phyloP scores from a whole-genome alignment of 2,113 vertebrate genomes.

The Laticauda colubrina region DNA sequence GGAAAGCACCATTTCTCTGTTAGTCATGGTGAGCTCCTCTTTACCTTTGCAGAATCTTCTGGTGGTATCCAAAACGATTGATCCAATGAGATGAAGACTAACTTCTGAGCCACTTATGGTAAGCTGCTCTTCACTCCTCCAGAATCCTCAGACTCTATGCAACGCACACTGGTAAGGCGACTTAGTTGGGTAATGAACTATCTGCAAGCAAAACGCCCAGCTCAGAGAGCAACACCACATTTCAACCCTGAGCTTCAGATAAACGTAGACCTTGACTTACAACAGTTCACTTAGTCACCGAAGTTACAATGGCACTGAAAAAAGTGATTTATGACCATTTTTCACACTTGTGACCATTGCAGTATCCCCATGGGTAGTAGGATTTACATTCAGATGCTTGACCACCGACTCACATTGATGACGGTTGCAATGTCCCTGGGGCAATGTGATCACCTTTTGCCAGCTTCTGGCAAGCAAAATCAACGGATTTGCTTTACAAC shows the following conservation, averaged over 20 bases:
- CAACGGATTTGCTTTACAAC: neutral
- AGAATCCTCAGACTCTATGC: neutral
- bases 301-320: neutral
- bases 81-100: neutral
- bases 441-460: neutral
- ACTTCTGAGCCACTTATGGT: neutral
- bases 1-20: neutral
- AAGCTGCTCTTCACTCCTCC: neutral
- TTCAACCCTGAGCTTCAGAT: neutral
- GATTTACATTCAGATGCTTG: neutral
- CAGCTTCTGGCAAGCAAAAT: neutral
- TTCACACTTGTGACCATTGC: neutral
- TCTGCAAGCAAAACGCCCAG: neutral
- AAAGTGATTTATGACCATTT: neutral
- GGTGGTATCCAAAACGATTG: neutral
- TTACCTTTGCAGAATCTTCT: neutral
- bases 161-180: neutral
- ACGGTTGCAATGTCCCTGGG: neutral
- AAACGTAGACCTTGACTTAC: neutral
- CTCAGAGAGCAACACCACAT: neutral
- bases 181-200: neutral
- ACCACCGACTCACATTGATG: neutral
- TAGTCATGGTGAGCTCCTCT: neutral
- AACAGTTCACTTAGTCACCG: neutral
- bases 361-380: neutral